phyloP scores from a whole-genome alignment of 2,113 vertebrate genomes.

The Carassius gibelio region DNA sequence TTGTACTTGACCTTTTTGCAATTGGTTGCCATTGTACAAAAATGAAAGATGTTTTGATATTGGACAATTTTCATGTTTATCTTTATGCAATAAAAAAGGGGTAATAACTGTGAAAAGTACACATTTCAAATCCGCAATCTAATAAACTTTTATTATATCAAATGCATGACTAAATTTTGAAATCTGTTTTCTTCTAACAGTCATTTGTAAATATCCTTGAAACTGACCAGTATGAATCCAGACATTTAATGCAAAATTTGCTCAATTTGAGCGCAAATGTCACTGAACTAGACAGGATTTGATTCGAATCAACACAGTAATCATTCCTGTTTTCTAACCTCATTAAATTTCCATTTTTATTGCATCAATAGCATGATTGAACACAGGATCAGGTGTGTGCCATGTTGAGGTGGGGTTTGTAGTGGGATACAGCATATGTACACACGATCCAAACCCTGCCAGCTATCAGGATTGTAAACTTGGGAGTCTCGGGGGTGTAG shows the following conservation, averaged over 20 bases:
- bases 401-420: slow-evolving; percentile 25
- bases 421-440: slow-evolving; percentile 33
- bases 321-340: not conserved
- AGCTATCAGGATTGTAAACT: slow-evolving; percentile 41
- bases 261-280: not conserved
- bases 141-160: not conserved
- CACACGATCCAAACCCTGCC: slow-evolving; percentile 23
- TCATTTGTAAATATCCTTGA: not conserved
- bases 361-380: slow-evolving; percentile 33
- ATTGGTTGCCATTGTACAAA: not conserved
- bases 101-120: not conserved
- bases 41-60: not conserved
- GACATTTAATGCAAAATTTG: not conserved
- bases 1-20: not conserved
- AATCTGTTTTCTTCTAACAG: not conserved
- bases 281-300: not conserved
- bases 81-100: not conserved
- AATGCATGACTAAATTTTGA: not conserved
- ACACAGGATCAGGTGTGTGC: slow-evolving; percentile 38
- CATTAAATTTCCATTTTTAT: slow-evolving; percentile 12
- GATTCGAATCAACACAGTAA: not conserved
- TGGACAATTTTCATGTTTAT: not conserved
- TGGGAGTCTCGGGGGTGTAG: slow-evolving; percentile 38
- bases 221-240: not conserved
- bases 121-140: not conserved